Evolutionary conservation across 2,888 invertebrate genomes (phyloP).

Genomic region (Liposcelis brunnea): DNA sequence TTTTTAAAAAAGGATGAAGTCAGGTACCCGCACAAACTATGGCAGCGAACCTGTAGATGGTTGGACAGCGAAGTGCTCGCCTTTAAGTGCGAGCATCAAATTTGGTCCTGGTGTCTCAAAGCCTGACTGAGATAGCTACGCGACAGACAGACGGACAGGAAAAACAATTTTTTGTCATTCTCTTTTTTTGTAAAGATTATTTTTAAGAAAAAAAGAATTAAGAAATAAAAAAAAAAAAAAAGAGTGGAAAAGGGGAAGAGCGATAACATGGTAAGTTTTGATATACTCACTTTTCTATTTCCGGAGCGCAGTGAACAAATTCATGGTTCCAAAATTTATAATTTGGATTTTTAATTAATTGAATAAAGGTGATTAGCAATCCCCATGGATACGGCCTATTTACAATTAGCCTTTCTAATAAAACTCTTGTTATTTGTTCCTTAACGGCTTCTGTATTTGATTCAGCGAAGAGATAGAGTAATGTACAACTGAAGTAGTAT

Average conservation of each 20-base stretch:
- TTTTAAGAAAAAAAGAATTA: background rate
- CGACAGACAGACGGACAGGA: no score
- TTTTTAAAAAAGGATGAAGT: no score
- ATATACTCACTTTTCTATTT: slow-evolving; percentile 86
- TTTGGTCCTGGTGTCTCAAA: no score
- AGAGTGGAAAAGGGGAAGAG: no score
- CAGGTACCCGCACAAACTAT: no score
- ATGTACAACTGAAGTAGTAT: slow-evolving; percentile 96
- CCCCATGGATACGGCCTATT: slow-evolving; percentile 99
- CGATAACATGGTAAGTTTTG: no score
- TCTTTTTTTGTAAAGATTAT: no score
- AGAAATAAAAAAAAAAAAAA: slow-evolving; percentile 12
- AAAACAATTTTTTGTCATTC: background rate
- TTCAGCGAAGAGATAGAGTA: slow-evolving; percentile 92
- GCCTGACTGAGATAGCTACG: no score
- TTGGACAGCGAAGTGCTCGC: no score
- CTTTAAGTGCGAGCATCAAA: no score
- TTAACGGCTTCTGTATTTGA: slow-evolving; percentile 95
- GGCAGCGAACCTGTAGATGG: no score
- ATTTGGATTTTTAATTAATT: slow-evolving; percentile 93
- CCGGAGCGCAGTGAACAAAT: slow-evolving; percentile 98
- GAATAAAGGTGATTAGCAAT: slow-evolving; percentile 93
- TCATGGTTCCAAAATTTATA: slow-evolving; percentile 99
- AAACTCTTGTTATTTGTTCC: slow-evolving; percentile 89
- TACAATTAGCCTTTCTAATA: slow-evolving; percentile 91